phyloP scores from a whole-genome alignment of 2,797 vertebrate genomes.

The Anabas testudineus region DNA sequence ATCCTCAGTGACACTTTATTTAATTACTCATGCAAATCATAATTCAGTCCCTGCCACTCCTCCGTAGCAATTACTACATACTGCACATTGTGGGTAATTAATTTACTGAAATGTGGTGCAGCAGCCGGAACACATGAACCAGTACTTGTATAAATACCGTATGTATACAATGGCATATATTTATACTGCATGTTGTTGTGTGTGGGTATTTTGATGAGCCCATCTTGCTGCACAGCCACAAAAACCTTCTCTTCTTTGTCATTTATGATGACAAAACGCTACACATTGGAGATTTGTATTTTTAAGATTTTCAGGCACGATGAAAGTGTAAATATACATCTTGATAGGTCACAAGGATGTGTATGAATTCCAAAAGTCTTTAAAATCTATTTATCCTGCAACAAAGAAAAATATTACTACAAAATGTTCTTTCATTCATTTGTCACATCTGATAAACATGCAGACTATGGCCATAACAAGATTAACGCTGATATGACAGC shows the following conservation, averaged over 20 bases:
- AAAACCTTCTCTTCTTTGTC: conserved; percentile 11
- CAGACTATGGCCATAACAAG: conserved; percentile 54
- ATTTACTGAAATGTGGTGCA: conserved; percentile 66
- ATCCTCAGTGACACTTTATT: conserved; percentile 74
- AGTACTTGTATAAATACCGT: conserved; percentile 63
- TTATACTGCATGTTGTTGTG: conserved; percentile 37
- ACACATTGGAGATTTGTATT: conserved; percentile 29
- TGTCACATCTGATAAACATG: conserved; percentile 47
- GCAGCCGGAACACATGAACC: conserved; percentile 57
- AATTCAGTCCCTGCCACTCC: conserved; percentile 74
- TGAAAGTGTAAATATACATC: conserved; percentile 32
- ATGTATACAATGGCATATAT: conserved; percentile 63
- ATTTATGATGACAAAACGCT: conserved; percentile 14
- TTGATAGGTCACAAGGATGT: conserved; percentile 7
- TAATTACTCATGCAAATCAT: conserved; percentile 76
- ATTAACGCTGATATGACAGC: conserved; percentile 75
- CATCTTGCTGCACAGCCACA: conserved; percentile 26
- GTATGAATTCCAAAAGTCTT: neutral
- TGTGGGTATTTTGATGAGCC: conserved; percentile 35
- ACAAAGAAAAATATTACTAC: conserved; percentile 20
- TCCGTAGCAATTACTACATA: conserved; percentile 75
- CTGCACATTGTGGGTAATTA: conserved; percentile 66
- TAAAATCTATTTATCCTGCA: neutral
- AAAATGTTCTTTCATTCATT: conserved; percentile 30
- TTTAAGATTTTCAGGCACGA: conserved; percentile 11